phyloP scores from a whole-genome alignment of 2,888 invertebrate genomes.

The Pseudolycoriella hygida region DNA sequence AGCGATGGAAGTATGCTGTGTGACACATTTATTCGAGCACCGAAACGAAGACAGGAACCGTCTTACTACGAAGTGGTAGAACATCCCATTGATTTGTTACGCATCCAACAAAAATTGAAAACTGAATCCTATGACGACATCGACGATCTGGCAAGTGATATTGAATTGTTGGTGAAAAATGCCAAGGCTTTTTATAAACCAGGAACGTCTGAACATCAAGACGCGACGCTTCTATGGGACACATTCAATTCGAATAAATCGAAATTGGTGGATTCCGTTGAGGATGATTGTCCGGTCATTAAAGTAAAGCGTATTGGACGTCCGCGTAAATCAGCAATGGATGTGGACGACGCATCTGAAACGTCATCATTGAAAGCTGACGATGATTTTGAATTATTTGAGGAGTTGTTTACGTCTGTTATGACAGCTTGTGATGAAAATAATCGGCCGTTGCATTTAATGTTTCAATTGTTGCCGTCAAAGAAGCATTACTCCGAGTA shows the following conservation, averaged over 20 bases:
- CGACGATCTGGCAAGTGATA: slow-evolving; percentile 76
- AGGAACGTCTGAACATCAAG: slow-evolving; percentile 69
- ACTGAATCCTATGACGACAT: slow-evolving; percentile 92
- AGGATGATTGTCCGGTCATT: slow-evolving; percentile 21
- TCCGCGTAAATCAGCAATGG: slow-evolving; percentile 23
- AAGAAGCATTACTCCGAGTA: slow-evolving; percentile 90
- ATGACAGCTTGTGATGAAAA: slow-evolving; percentile 72
- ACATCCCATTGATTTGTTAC: slow-evolving; percentile 84
- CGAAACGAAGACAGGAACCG: slow-evolving; percentile 83
- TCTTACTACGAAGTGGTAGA: slow-evolving; percentile 82
- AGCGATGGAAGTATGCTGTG: slow-evolving; percentile 81
- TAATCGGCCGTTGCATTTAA: slow-evolving; percentile 65
- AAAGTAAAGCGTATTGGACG: slow-evolving; percentile 19
- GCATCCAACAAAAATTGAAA: slow-evolving; percentile 91
- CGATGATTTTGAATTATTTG: slow-evolving; percentile 57
- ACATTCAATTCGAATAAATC: slow-evolving; percentile 40
- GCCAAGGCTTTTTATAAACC: slow-evolving; percentile 90
- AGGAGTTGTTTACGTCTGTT: slow-evolving; percentile 73
- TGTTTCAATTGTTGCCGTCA: slow-evolving; percentile 83
- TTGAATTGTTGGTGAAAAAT: slow-evolving; percentile 83
- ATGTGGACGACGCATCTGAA: slow-evolving; percentile 50
- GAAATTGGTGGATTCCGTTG: slow-evolving; percentile 20
- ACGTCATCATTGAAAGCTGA: slow-evolving; percentile 54
- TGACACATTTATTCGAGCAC: slow-evolving; percentile 87
- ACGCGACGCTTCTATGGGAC: slow-evolving; percentile 78